phyloP scores from a whole-genome alignment of 2,888 invertebrate genomes.

The Chrysina gloriosa region DNA sequence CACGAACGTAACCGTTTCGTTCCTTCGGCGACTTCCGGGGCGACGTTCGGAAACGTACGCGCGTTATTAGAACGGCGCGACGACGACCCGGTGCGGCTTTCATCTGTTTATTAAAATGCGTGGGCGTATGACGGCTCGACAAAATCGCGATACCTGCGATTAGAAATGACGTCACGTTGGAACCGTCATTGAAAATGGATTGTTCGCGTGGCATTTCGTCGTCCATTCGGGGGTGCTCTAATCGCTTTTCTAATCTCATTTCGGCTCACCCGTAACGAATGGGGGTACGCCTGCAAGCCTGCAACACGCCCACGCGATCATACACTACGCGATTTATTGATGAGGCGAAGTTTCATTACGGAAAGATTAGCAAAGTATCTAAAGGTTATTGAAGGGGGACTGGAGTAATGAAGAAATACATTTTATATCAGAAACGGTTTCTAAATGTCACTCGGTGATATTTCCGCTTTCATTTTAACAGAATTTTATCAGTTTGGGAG shows the following conservation, averaged over 20 bases:
- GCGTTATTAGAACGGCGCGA: conserved; percentile 5
- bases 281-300: conserved; percentile 3
- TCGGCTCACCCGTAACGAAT: not conserved
- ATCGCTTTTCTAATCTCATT: conserved; percentile 16
- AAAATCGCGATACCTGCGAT: conserved; percentile 53
- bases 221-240: conserved; percentile 36
- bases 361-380: too few species aligned
- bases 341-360: not conserved
- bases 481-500: too few species aligned
- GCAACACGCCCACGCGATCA: conserved; percentile 1
- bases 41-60: not conserved
- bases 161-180: conserved; percentile 54
- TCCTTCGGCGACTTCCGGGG: conserved; percentile 28
- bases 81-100: conserved; percentile 8
- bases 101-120: conserved; percentile 43
- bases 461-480: too few species aligned
- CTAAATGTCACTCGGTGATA: too few species aligned
- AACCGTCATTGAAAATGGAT: conserved; percentile 53
- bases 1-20: not conserved
- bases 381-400: too few species aligned
- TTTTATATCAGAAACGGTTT: too few species aligned
- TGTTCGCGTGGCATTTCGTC: conserved; percentile 47
- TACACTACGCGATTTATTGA: not conserved
- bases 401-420: too few species aligned
- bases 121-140: conserved; percentile 50